Base-by-base conservation (phyloP, 2,888 invertebrate species). In the Patella ulyssiponensis region DNA sequence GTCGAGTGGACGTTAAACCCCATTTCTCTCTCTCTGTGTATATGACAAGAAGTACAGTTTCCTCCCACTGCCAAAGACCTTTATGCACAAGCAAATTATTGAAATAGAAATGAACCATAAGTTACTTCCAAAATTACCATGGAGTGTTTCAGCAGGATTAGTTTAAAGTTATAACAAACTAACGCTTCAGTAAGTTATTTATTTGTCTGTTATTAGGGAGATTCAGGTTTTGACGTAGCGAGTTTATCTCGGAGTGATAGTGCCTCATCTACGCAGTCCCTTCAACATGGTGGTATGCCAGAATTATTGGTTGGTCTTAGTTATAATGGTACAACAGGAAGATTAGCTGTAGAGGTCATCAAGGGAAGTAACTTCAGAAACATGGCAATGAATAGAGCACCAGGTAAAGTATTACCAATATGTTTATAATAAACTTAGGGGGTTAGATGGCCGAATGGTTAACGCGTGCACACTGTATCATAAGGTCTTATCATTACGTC, bases 301-400 rank as follows among this genome's bases (percentile, higher is more conserved):
- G 96, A 98, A 92, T 94, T 98, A 77, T 93, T 98, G 44, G 92
- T 96, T 81, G 98, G 98, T 0, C 93, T 98, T 84, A 95, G 96
- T 86, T 98, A 98, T 90, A 98, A 96, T 90, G 96, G 97, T 51
- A 96, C 96, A 56, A 98, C 98, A 1, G 98, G 98, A 51, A 94
- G 97, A 87, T 93, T 98, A n/a, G 95, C 96, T 75, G 96, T 97
- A 15, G 98, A 98, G 93, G 96, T 97, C 80, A 94, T 95, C 84
- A 95, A 95, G 91, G 95, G 95, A 78, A 95, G 95, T 81, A 91
- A 91, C 87, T 91, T 91, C 92, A 93, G 95, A 89, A 92, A 91
- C 84, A 89, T 91, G 86, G 92, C 92, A 70, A 92, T 91, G 91
- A 92, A 90, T 80, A 85, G 92, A 78, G 91, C 92, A 23, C 92